These are phyloP conservation scores for Sinhomidia bicolor DNA, from an alignment of 2,888 invertebrate genomes.

Conservation along the genomic window DNA sequence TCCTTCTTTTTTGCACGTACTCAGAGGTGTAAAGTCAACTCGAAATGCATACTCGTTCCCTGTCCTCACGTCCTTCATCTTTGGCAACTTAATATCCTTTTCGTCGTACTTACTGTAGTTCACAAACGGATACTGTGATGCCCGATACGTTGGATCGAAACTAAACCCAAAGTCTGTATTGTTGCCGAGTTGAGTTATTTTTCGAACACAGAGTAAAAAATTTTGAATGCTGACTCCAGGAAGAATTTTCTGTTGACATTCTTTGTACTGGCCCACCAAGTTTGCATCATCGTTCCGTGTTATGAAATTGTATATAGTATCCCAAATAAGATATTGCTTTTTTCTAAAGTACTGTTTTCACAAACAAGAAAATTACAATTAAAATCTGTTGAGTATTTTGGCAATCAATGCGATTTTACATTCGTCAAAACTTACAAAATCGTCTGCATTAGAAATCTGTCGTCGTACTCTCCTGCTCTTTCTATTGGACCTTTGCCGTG, in stretches of 20 bases:
- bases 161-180: not conserved
- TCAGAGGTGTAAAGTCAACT: not conserved
- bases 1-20: too few species aligned
- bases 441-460: too few species aligned
- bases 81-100: not conserved
- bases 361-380: too few species aligned
- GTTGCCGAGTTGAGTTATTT: too few species aligned
- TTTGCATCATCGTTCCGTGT: not conserved
- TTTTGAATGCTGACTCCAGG: not conserved
- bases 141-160: not conserved
- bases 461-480: too few species aligned
- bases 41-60: not conserved
- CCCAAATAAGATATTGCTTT: too few species aligned
- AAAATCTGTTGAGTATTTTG: too few species aligned
- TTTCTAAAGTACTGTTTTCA: too few species aligned
- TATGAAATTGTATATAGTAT: too few species aligned
- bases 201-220: not conserved
- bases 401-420: too few species aligned
- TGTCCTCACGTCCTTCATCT: not conserved
- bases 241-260: not conserved
- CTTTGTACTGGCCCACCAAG: not conserved
- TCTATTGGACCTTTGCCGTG: too few species aligned
- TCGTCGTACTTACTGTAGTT: not conserved
- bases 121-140: not conserved
- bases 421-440: too few species aligned